Base-by-base conservation (phyloP, 2,113 vertebrate genomes). In the Solea solea region DNA sequence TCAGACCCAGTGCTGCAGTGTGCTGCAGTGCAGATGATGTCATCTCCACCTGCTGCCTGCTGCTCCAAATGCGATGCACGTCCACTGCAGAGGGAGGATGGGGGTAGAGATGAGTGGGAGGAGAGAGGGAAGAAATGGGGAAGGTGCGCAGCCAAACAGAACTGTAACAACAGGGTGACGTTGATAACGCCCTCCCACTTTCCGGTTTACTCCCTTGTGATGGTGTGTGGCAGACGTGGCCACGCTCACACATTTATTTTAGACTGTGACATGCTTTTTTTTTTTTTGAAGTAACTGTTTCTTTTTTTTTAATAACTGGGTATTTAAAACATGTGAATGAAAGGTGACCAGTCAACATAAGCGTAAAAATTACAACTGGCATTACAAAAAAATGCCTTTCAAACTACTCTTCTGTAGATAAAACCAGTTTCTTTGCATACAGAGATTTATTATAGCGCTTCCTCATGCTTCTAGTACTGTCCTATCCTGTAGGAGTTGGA, bases 1-100 rank as follows among this genome's bases (percentile, higher is more conserved):
- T 95, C 90, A 63, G 80, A 89, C 89, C 85, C 88, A 92, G 82
- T 93, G 92, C 93, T 94, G 95, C 95, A 95, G 94, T 95, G 91
- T 93, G 91, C 95, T 96, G 95, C 94, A 95, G 92, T 94, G 95
- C 94, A 94, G 95, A 94, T 94, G 93, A 82, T 87, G 87, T 92
- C 85, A 86, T 91, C 88, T 90, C 91, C 92, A 94, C 93, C 94
- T 94, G 94, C 93, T 93, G 94, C 93, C 89, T 88, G 86, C 85
- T 90, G 89, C 93, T 95, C 88, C 88, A 88, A 94, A 95, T 94
- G 95, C 94, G 11, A 82, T 87, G 89, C 92, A 95, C 90, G 90
- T 94, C 90, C 69, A 58, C 93, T 92, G 94, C 92, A 91, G 94
- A 93, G 91, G 69, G 90, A 82, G 88, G 90, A 90, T 83, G 89